A percentile compares a stretch with the other conserved stretches of the same genome.
phyloP scores from a whole-genome alignment of 2,797 vertebrate species.

The Cuniculus paca region DNA sequence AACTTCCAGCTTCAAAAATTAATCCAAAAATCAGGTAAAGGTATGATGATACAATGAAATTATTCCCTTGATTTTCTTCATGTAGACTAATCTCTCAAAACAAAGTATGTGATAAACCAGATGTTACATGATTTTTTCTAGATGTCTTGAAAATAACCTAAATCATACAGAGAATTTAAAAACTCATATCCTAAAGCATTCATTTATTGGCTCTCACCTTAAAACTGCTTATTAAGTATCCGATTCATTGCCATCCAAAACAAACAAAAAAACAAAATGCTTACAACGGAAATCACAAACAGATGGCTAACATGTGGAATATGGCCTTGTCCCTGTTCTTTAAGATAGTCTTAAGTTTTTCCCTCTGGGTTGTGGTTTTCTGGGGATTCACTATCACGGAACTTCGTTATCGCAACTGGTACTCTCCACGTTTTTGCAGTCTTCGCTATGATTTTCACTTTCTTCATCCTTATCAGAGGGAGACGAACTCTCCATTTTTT shows the following conservation, averaged over 20 bases:
- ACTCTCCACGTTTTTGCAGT: slow-evolving; percentile 69
- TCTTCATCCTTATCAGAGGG: slow-evolving; percentile 67
- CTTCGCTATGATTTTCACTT: slow-evolving; percentile 73
- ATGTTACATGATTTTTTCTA: slow-evolving; percentile 64
- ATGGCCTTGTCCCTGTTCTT: slow-evolving; percentile 77
- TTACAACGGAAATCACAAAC: slow-evolving; percentile 69
- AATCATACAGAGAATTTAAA: slow-evolving; percentile 76
- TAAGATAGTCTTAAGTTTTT: not conserved
- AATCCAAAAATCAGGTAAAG: slow-evolving; percentile 6
- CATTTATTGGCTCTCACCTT: slow-evolving; percentile 66
- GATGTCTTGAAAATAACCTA: slow-evolving; percentile 43
- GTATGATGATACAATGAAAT: not conserved
- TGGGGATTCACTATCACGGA: slow-evolving; percentile 53
- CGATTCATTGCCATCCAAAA: slow-evolving; percentile 60
- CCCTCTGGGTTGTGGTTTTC: slow-evolving; percentile 64
- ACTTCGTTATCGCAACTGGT: slow-evolving; percentile 63
- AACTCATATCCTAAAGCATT: slow-evolving; percentile 69
- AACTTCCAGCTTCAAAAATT: slow-evolving; percentile 35
- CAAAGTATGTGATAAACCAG: slow-evolving; percentile 56
- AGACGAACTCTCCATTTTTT: slow-evolving; percentile 72
- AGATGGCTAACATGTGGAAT: slow-evolving; percentile 59
- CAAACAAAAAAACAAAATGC: slow-evolving; percentile 57
- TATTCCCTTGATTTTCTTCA: slow-evolving; percentile 57
- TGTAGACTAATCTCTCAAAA: slow-evolving; percentile 62
- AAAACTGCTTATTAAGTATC: slow-evolving; percentile 55